Evolutionary conservation across 1,140 invertebrate species (phyloP), one percentile per base, ranked within the genome.

Genomic region (Aphidius ervi): DNA sequence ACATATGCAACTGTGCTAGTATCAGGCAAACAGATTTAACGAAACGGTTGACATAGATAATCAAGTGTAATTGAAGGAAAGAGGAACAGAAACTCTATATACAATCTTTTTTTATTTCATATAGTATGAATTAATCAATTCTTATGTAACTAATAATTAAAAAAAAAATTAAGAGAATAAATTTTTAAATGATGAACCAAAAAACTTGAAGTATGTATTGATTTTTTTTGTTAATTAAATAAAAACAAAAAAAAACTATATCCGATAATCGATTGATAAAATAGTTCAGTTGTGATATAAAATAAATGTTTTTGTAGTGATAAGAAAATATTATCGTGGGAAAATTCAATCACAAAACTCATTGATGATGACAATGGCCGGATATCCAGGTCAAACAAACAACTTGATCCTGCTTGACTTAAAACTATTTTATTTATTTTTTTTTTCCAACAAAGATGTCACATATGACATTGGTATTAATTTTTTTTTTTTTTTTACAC

Each of bases 371-470:
- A 73, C 66, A 71, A 70, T 70, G 31, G 63, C 31, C 70, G 71
- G 71, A 73, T 67, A 68, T 73, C 67, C 70, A 67, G 70, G 71
- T 73, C 67, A 55, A 10, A 9, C 40, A 52, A 8, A 52, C 49
- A 52, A 23, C 5, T 52, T 52, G 23, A 39, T 37, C 49, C 49
- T 52, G 16, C 1, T 16, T 16, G 16, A 16, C 16, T 16, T 16
- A 16, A 16, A 16, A 16, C 16, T 16, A 16, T 16, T 16, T 16
- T 16, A 16, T 16, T 16, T 16, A 0, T 16, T 16, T 16, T 16
- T 16, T 16, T 16, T 16, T 16, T 16, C 16, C 16, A 16, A 16
- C 16, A 16, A 16, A 16, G 16, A 16, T 16, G 16, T 16, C 16
- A 16, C 16, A 1, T 16, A 16, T 16, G 16, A 16, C 16, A 16